Evolutionary conservation across 2,888 invertebrate genomes (phyloP), one percentile per base, ranked within the genome.

Genomic region (Phengaris alcon): DNA sequence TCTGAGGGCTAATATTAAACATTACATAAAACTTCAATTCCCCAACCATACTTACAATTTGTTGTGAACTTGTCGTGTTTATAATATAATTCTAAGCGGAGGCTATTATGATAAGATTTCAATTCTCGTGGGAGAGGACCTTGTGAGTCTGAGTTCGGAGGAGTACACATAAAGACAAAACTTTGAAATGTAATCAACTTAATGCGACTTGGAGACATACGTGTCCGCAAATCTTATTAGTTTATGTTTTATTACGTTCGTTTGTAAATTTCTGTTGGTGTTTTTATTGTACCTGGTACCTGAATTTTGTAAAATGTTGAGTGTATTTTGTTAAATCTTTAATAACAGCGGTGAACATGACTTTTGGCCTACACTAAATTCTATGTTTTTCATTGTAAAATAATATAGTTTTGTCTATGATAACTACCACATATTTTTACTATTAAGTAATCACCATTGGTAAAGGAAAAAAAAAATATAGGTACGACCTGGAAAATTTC

Each of bases 151-250:
- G 59, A 59, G 59, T 7, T 57, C 57, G 46, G 46, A 44, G 46
- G 35, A 35, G 35, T 15, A 59, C 9, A 59, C 59, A 59, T 48
- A 48, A 69, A 69, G 46, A 15, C 69, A 48, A 48, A 69, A 69
- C 69, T 69, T 69, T 69, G 69, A 69, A 69, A 69, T 48, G 69
- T 69, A 69, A 69, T 69, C 69, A 69, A 13, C n/a, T 69, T 69
- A 69, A 48, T 48, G 69, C 51, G 48, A 69, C 68, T 68, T 46
- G 35, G 68, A 46, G 68, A 35, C 68, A 44, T 22, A 15, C 59
- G 22, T 68, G 68, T 44, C 68, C 68, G 68, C 68, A 44, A 46
- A 68, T 68, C 12, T 68, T 68, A 68, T 68, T 68, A 68, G 68
- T 68, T 68, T 68, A 68, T 35, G 46, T 68, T 68, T 68, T 68